A percentile compares a stretch with the other conserved stretches of the same genome.
phyloP scores from a whole-genome alignment of 2,888 invertebrate species.

The Deilephila porcellus region DNA sequence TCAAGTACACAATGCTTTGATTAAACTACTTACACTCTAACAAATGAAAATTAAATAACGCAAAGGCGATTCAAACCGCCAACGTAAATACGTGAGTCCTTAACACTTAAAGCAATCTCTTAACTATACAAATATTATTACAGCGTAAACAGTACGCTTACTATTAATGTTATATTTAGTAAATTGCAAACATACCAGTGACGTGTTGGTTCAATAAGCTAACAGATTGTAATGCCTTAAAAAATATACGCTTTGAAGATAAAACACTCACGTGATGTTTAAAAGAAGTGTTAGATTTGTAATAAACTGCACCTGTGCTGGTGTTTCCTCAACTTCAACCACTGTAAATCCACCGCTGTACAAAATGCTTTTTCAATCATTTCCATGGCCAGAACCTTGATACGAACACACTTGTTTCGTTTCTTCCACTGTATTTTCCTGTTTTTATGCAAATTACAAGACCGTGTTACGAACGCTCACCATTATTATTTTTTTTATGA shows the following conservation, averaged over 20 bases:
- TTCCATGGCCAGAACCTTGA: no score
- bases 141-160: neutral
- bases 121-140: slow-evolving; percentile 6
- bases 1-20: no score
- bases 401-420: no score
- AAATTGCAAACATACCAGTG: neutral
- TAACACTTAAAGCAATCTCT: neutral
- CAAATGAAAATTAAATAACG: neutral
- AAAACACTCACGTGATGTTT: neutral
- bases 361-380: no score
- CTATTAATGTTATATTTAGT: neutral
- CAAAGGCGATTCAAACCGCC: neutral
- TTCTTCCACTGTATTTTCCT: no score
- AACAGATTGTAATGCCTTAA: neutral
- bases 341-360: no score
- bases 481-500: no score
- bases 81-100: neutral
- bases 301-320: neutral
- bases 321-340: no score
- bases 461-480: no score
- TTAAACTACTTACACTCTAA: neutral
- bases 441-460: no score
- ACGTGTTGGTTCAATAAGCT: neutral
- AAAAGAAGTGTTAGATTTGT: neutral
- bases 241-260: neutral